phyloP scores from a whole-genome alignment of 2,797 vertebrate species.

The Gymnoscopelus microlampas region DNA sequence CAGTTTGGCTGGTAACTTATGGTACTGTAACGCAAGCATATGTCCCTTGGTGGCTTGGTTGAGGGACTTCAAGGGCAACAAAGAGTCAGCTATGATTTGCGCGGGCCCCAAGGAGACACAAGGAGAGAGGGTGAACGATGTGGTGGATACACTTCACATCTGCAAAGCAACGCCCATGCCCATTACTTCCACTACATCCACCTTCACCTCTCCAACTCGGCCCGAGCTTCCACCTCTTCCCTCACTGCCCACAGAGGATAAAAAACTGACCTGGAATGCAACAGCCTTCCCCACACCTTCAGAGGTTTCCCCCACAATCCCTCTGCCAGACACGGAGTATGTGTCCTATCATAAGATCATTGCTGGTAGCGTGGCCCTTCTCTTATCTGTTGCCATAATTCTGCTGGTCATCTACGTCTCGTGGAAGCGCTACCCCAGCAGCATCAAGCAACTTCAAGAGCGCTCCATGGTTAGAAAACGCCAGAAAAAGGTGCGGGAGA shows the following conservation, averaged over 20 bases:
- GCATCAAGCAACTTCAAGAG: slow-evolving; percentile 95
- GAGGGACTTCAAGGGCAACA: slow-evolving; percentile 94
- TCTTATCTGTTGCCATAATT: slow-evolving; percentile 95
- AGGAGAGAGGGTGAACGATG: slow-evolving; percentile 93
- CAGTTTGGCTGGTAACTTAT: slow-evolving; percentile 94
- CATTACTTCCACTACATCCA: slow-evolving; percentile 80
- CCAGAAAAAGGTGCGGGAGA: slow-evolving; percentile 92
- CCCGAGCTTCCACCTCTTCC: slow-evolving; percentile 81
- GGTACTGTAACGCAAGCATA: slow-evolving; percentile 94
- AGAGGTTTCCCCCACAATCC: slow-evolving; percentile 77
- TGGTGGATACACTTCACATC: slow-evolving; percentile 90
- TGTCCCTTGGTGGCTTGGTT: slow-evolving; percentile 94
- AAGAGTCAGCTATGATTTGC: slow-evolving; percentile 94
- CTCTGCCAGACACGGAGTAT: slow-evolving; percentile 90
- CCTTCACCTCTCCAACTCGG: slow-evolving; percentile 77
- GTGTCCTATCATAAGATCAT: slow-evolving; percentile 98
- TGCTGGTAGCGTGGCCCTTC: slow-evolving; percentile 93
- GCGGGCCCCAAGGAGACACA: slow-evolving; percentile 93
- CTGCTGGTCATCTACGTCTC: slow-evolving; percentile 97
- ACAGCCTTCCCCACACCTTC: slow-evolving; percentile 76
- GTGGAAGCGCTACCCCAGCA: slow-evolving; percentile 96
- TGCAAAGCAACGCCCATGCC: slow-evolving; percentile 87
- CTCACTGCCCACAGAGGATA: slow-evolving; percentile 81
- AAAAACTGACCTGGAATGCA: slow-evolving; percentile 69
- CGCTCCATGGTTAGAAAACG: slow-evolving; percentile 91